A percentile compares a stretch with the other conserved stretches of the same genome.
Conservation (phyloP, 1,140 invertebrate species). For the Hycleus cichorii region DNA sequence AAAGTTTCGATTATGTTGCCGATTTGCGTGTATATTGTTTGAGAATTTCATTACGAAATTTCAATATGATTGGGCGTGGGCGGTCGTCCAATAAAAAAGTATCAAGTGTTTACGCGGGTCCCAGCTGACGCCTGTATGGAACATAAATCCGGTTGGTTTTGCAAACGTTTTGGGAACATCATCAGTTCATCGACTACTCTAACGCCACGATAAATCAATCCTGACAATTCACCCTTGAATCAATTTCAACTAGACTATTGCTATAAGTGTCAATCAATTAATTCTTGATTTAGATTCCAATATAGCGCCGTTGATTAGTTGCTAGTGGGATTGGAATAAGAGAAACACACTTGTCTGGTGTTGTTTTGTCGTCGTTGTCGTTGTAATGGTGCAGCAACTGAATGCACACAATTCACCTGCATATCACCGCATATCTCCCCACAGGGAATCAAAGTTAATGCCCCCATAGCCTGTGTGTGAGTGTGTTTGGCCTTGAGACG, state of each 20-base stretch:
- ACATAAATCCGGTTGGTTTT: slow-evolving; percentile 15
- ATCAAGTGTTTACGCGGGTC: slow-evolving; percentile 15
- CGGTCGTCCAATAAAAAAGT: slow-evolving; percentile 9
- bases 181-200: slow-evolving; percentile 13
- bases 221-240: slow-evolving; percentile 1
- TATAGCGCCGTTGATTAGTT: too few relatives aligned
- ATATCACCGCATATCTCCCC: slow-evolving; percentile 21
- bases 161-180: slow-evolving; percentile 9
- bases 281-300: too few relatives aligned
- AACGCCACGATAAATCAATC: slow-evolving; percentile 10
- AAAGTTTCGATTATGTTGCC: too few relatives aligned
- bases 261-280: too few relatives aligned
- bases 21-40: neutral
- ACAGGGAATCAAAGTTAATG: slow-evolving; percentile 20
- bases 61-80: slow-evolving; percentile 11
- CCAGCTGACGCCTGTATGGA: slow-evolving; percentile 16
- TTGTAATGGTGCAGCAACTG: neutral
- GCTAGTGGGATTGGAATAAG: too few relatives aligned
- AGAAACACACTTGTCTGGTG: neutral
- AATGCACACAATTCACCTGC: slow-evolving; percentile 23
- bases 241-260: too few relatives aligned
- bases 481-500: slow-evolving; percentile 26
- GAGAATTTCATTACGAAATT: slow-evolving; percentile 12
- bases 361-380: neutral
- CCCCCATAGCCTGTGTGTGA: slow-evolving; percentile 22